Percentiles rank a stretch among this genome's conserved stretches.
phyloP scores from a whole-genome alignment of 1,140 invertebrate species.

The Leucophenga varia region DNA sequence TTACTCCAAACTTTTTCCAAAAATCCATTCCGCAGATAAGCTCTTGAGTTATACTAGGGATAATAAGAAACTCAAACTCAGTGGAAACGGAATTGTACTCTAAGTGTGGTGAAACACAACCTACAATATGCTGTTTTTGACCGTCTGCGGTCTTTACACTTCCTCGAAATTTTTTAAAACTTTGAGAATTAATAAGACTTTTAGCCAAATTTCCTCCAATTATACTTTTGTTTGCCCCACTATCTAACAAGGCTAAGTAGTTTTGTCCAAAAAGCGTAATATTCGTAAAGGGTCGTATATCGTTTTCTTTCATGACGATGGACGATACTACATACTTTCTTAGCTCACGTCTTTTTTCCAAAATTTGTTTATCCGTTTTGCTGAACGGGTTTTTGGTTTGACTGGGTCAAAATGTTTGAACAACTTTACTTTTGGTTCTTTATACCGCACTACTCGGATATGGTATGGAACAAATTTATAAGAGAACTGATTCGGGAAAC shows the following conservation, averaged over 20 bases:
- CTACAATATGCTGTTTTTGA: conserved; percentile 1
- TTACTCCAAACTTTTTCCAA: conserved; percentile 11
- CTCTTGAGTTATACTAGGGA: conserved; percentile 6
- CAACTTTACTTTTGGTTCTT: too few species aligned
- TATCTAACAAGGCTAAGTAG: conserved; percentile 5
- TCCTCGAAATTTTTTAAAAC: too few species aligned
- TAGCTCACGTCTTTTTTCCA: conserved; percentile 4
- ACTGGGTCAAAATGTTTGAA: too few species aligned
- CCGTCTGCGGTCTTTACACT: conserved; percentile 12
- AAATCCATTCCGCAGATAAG: conserved; percentile 17
- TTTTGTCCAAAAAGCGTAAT: background rate
- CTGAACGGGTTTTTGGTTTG: background rate
- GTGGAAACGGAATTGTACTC: background rate
- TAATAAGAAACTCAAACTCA: conserved; percentile 10
- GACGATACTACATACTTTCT: background rate
- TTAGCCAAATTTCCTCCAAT: conserved; percentile 1
- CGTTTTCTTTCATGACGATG: background rate
- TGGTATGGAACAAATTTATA: too few species aligned
- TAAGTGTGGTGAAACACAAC: conserved; percentile 2
- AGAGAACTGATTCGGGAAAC: too few species aligned
- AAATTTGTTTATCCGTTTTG: conserved; percentile 2
- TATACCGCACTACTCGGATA: too few species aligned
- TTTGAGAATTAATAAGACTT: background rate
- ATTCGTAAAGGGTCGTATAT: conserved; percentile 12
- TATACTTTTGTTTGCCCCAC: conserved; percentile 14